Conservation (phyloP, 2,888 invertebrate species). For the Ochropleura plecta region DNA sequence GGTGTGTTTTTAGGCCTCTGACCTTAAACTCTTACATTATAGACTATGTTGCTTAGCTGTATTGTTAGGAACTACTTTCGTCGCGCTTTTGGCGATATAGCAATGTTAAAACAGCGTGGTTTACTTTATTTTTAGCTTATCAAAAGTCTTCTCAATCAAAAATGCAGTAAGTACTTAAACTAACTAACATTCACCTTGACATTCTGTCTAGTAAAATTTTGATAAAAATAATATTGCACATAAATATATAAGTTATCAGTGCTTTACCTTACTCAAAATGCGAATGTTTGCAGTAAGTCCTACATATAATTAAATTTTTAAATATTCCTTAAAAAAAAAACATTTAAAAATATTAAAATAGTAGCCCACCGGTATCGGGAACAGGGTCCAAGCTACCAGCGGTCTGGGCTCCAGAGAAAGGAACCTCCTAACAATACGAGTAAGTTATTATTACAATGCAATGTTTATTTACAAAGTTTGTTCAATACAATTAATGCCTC, state of each 20-base stretch:
- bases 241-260: neutral
- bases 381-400: no score
- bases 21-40: slow-evolving; percentile 41
- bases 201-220: slow-evolving; percentile 14
- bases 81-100: slow-evolving; percentile 18
- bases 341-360: no score
- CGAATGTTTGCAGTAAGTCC: slow-evolving; percentile 12
- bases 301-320: no score
- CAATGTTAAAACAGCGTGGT: slow-evolving; percentile 5
- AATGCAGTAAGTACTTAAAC: neutral
- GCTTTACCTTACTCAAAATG: slow-evolving; percentile 6
- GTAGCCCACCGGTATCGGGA: no score
- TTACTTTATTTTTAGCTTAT: slow-evolving; percentile 20
- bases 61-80: slow-evolving; percentile 57
- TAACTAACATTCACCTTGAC: slow-evolving; percentile 25
- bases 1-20: slow-evolving; percentile 47
- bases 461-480: slow-evolving; percentile 32
- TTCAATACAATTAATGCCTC: neutral
- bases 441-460: neutral
- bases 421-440: no score
- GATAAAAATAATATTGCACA: slow-evolving; percentile 1
- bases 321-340: no score
- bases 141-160: neutral
- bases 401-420: no score
- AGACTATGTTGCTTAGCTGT: neutral